Evolutionary conservation across 1,140 invertebrate genomes (phyloP), one percentile per base, ranked within the genome.

Genomic region (Drosophila seguyi): DNA sequence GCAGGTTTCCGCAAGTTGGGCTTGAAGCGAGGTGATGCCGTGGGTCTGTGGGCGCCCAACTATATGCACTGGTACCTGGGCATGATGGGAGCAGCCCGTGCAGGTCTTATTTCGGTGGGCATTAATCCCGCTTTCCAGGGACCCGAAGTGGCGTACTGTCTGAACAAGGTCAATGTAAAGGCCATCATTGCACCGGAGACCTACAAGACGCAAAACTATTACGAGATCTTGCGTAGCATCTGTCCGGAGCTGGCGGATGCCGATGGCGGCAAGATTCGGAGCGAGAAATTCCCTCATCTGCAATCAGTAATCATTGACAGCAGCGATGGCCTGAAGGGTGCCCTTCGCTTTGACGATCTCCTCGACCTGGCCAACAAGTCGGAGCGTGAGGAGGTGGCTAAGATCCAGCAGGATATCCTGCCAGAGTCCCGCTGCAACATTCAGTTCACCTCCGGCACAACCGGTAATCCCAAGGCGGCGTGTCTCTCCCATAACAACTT

Each of bases 1-100:
- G 96, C 96, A 16, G 97, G 97, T 2, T 93, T 99, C 0, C 91
- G 95, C 42, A 94, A 94, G 27, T 85, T 98, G 13, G 98, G 98
- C 0, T 91, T 99, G 13, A 88, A 95, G 66, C 94, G 93, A 53
- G 98, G 97, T 0, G 98, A 99, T 86, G 92, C 96, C 8, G 79
- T 99, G 4, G 98, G 96, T 0, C 94, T 99, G 14, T 99, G 97
- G 97, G 95, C 96, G 0, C 97, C 98, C 1, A 99, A 99, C 93
- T 94, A 94, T 27, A 87, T 95, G 7, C 95, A 97, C 83, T 99
- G 98, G 98, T 94, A 97, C 6, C 82, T 98, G 0, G 94, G 95
- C 0, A 94, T 96, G 79, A 94, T 97, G 73, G 98, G 96, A 1
- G 95, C 96, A 6, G 95, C 96, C 0, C 95, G 97, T 75, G 95